A percentile compares a stretch with the other conserved stretches of the same genome.
phyloP scores from a whole-genome alignment of 2,888 invertebrate species.

The Caenorhabditis sp. region DNA sequence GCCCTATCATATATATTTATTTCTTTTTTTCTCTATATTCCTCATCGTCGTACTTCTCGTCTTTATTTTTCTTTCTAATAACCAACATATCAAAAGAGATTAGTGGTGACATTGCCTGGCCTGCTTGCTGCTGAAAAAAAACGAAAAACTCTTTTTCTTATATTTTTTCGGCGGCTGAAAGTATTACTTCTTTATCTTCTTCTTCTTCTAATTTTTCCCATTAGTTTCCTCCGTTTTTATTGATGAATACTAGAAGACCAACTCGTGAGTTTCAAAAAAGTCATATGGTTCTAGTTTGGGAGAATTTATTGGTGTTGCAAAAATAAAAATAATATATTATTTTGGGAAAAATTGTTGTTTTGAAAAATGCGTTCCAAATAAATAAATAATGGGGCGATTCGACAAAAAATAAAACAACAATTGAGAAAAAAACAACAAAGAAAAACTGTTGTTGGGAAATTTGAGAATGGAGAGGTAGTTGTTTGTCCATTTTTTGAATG shows the following conservation, averaged over 20 bases:
- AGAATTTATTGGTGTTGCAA: no score
- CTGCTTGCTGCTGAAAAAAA: background rate
- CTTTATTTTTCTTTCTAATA: background rate
- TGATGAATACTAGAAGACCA: slow-evolving; percentile 14
- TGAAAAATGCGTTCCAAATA: background rate
- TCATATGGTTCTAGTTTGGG: background rate
- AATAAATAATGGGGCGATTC: background rate
- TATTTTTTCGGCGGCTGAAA: background rate
- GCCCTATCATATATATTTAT: no score
- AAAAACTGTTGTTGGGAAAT: slow-evolving; percentile 3
- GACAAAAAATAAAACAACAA: background rate
- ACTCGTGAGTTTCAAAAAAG: slow-evolving; percentile 25
- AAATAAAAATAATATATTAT: no score
- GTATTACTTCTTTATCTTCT: background rate
- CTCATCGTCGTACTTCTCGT: slow-evolving; percentile 10
- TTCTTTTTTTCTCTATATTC: background rate
- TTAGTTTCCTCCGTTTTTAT: no score
- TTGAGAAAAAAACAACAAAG: background rate
- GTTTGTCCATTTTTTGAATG: no score
- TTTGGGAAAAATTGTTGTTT: no score
- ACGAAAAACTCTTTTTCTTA: background rate
- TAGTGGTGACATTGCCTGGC: background rate
- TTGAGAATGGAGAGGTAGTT: no score
- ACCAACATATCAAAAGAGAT: background rate
- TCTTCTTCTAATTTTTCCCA: no score